Conservation (phyloP, 2,113 vertebrate species). For the Rhynchomys soricoides region DNA sequence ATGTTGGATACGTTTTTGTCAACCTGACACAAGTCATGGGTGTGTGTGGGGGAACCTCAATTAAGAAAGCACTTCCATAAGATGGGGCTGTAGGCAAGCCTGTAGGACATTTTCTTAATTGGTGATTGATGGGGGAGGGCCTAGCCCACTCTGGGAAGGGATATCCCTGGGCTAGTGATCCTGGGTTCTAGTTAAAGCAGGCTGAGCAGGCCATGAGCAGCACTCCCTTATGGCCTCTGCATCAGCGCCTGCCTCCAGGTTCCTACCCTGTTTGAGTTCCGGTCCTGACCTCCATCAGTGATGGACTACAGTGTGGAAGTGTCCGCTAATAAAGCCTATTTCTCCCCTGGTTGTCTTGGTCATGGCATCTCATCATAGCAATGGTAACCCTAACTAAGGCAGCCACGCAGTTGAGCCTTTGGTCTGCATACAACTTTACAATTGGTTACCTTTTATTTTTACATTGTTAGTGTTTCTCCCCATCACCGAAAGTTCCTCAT, state of each 20-base stretch:
- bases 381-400: not conserved
- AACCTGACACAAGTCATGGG: not conserved
- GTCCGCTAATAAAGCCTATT: not conserved
- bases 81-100: not conserved
- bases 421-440: conserved; percentile 3
- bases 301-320: not conserved
- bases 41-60: not conserved
- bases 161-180: not conserved
- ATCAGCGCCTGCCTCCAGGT: not conserved
- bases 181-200: not conserved
- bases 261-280: not conserved
- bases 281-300: not conserved
- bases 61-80: not conserved
- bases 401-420: not conserved
- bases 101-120: not conserved
- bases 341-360: not conserved
- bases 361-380: not conserved
- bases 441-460: not conserved
- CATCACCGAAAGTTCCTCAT: not conserved
- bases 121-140: not conserved
- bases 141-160: not conserved
- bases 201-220: too few relatives aligned
- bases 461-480: not conserved
- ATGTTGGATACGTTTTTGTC: not conserved
- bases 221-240: not conserved